A percentile compares a stretch with the other conserved stretches of the same genome.
Conservation (phyloP, 2,113 vertebrate species). For the Nothoprocta pentlandii region DNA sequence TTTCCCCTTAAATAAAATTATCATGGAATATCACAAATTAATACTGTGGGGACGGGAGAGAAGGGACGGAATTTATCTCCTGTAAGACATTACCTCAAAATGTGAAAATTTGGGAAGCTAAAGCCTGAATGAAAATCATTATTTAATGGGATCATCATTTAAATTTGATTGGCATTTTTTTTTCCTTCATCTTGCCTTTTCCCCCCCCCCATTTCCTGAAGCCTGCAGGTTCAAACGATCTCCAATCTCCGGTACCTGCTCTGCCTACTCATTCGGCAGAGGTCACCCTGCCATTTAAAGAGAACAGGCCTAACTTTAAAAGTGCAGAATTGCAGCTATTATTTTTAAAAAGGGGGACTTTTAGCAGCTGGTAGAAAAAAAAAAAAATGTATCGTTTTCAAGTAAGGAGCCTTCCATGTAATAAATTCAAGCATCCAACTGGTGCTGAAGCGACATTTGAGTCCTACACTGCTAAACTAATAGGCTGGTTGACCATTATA, state of each 20-base stretch:
- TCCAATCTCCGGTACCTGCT: conserved; percentile 49
- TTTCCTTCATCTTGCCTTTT: conserved; percentile 41
- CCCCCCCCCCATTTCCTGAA: neutral
- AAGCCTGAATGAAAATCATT: conserved; percentile 72
- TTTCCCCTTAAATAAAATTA: conserved; percentile 63
- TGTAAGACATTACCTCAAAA: conserved; percentile 13
- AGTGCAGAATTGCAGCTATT: conserved; percentile 62
- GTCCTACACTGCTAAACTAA: conserved; percentile 70
- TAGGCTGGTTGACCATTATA: conserved; percentile 76
- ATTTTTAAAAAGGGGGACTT: conserved; percentile 59
- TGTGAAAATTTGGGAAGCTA: conserved; percentile 5
- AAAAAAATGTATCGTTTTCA: conserved; percentile 65
- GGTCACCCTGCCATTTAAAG: conserved; percentile 42
- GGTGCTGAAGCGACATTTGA: conserved; percentile 38
- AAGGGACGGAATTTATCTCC: conserved; percentile 43
- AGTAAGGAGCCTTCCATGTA: conserved; percentile 66
- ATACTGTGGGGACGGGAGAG: neutral
- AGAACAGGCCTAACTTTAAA: conserved; percentile 22
- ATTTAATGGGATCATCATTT: conserved; percentile 81
- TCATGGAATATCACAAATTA: conserved; percentile 71
- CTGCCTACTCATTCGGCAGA: conserved; percentile 37
- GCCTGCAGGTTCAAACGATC: conserved; percentile 43
- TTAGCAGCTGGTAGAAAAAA: conserved; percentile 58
- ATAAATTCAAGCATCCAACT: conserved; percentile 63
- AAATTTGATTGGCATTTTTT: conserved; percentile 72